Evolutionary conservation across 2,797 vertebrate species (phyloP).

Genomic region (Oceanodroma leucorhoa): DNA sequence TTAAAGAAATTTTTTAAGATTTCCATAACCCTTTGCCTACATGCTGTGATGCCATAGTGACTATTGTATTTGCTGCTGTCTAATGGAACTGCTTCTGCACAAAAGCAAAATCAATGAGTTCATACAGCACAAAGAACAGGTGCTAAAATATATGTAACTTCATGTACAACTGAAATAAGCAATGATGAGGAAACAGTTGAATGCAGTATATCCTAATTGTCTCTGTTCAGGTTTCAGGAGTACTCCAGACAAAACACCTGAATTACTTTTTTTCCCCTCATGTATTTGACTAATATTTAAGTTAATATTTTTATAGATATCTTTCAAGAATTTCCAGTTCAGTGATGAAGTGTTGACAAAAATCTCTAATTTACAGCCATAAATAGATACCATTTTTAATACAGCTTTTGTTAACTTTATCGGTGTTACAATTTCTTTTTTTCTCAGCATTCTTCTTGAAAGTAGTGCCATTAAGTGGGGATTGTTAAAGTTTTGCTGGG

Average conservation of each 20-base stretch:
- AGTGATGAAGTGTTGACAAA: not conserved
- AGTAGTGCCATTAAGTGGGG: not conserved
- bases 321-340: not conserved
- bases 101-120: not conserved
- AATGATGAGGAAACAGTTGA: not conserved
- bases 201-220: not conserved
- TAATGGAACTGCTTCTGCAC: not conserved
- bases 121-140: not conserved
- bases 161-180: not conserved
- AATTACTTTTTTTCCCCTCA: accelerated
- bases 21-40: not conserved
- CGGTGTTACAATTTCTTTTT: not conserved
- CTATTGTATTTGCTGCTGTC: not conserved
- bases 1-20: not conserved
- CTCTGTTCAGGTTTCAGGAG: not conserved
- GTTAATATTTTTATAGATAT: not conserved
- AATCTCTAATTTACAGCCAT: not conserved
- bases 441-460: not conserved
- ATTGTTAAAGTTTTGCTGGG: not conserved
- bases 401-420: not conserved
- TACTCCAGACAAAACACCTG: not conserved
- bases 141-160: not conserved
- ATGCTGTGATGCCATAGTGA: not conserved
- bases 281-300: not conserved
- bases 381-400: not conserved